Conservation (phyloP, 2,113 vertebrate species). For the Spermophilus dauricus region DNA sequence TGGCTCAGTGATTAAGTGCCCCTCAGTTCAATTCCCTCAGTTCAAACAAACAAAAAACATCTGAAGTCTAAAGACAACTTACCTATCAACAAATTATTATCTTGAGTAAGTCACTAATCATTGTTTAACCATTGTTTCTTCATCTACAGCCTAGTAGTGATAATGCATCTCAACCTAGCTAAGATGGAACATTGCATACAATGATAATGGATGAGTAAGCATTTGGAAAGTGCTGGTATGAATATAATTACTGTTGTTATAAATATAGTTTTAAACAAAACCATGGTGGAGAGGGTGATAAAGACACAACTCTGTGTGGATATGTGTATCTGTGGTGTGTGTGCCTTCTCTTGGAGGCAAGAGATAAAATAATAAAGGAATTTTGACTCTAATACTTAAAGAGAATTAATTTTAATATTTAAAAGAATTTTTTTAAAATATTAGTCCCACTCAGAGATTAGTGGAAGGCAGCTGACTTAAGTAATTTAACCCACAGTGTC, state of each 20-base stretch:
- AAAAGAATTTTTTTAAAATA: not conserved
- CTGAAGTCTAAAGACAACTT: not conserved
- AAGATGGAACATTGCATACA: not conserved
- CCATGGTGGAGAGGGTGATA: not conserved
- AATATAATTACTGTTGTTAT: slow-evolving; percentile 26
- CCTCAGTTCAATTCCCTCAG: no score
- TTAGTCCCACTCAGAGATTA: not conserved
- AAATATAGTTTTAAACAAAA: slow-evolving; percentile 19
- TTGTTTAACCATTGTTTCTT: not conserved
- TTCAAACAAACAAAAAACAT: not conserved
- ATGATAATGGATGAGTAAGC: not conserved
- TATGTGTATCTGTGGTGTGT: no score
- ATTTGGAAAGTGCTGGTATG: not conserved
- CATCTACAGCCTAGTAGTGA: not conserved
- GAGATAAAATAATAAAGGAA: not conserved
- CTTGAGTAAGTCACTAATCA: not conserved
- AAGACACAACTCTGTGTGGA: not conserved
- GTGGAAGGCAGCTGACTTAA: not conserved
- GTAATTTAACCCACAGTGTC: not conserved
- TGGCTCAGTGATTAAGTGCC: no score
- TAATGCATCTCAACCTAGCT: not conserved
- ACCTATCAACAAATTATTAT: not conserved
- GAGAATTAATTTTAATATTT: not conserved
- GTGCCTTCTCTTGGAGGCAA: not conserved
- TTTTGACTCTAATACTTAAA: not conserved